phyloP scores from a whole-genome alignment of 2,797 vertebrate genomes.

The Myotis planiceps region DNA sequence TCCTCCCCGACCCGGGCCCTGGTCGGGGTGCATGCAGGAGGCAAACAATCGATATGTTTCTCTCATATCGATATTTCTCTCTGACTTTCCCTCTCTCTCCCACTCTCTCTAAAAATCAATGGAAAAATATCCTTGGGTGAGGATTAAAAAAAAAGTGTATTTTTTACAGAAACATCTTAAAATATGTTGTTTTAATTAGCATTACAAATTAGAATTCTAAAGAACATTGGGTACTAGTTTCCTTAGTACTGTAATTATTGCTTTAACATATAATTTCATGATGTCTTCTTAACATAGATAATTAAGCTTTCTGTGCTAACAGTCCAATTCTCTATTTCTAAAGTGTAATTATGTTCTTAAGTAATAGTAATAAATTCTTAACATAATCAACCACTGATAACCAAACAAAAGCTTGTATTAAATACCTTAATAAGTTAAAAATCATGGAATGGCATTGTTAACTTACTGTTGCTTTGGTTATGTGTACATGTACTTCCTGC shows the following conservation, averaged over 20 bases:
- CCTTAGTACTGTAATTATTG: constrained; percentile 63
- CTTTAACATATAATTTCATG: constrained; percentile 71
- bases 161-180: constrained; percentile 29
- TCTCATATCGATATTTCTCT: too few species aligned
- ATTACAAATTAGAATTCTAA: constrained; percentile 57
- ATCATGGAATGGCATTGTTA: background rate
- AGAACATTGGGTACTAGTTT: constrained; percentile 43
- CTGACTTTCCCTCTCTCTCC: too few species aligned
- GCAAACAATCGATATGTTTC: too few species aligned
- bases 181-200: constrained; percentile 64
- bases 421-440: constrained; percentile 47
- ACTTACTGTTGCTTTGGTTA: background rate
- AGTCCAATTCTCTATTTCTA: constrained; percentile 39
- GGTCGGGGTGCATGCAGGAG: too few species aligned
- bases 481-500: background rate
- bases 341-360: constrained; percentile 71
- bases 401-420: constrained; percentile 65
- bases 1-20: accelerated
- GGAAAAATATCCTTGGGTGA: too few species aligned
- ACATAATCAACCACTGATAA: constrained; percentile 39
- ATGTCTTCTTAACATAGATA: constrained; percentile 54
- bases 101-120: too few species aligned
- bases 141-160: background rate
- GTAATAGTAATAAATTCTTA: constrained; percentile 70
- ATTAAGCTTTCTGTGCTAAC: constrained; percentile 68